Conservation (phyloP, 1,140 invertebrate genomes). For the Aphaenogaster floridana region DNA sequence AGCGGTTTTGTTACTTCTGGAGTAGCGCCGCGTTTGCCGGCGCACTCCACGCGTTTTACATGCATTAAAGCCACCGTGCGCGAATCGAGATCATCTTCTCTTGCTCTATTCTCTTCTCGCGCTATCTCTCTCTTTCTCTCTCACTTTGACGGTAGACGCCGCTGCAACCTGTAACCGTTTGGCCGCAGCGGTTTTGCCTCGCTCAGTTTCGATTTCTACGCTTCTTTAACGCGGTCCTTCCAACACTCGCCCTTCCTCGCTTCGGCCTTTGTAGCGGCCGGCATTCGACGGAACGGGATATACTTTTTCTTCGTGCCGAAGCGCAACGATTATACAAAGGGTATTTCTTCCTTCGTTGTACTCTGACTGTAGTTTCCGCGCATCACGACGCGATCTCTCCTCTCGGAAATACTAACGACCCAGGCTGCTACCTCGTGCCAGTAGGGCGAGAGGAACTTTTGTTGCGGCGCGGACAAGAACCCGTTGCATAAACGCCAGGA, state of each 20-base stretch:
- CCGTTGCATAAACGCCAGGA: constrained; percentile 51
- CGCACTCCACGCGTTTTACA: constrained; percentile 79
- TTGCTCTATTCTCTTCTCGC: constrained; percentile 4
- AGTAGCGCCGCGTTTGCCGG: constrained; percentile 70
- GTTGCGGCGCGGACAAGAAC: constrained; percentile 22
- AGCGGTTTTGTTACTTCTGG: constrained; percentile 82
- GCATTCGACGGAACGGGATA: constrained; percentile 77
- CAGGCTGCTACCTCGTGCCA: constrained; percentile 9
- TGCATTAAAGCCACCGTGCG: constrained; percentile 79
- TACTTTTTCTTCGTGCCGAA: constrained; percentile 79
- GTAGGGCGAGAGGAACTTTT: constrained; percentile 3
- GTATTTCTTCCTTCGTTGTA: constrained; percentile 67
- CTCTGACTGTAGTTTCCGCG: constrained; percentile 49
- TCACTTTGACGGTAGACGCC: constrained; percentile 46
- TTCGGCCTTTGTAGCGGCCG: constrained; percentile 63
- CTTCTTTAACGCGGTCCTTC: constrained; percentile 67
- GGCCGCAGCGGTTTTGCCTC: constrained; percentile 67
- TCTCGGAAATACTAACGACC: constrained; percentile 49
- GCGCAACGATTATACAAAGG: constrained; percentile 77
- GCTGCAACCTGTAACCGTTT: constrained; percentile 21
- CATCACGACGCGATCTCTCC: constrained; percentile 30
- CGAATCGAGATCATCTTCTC: constrained; percentile 15
- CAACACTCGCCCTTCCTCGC: constrained; percentile 71
- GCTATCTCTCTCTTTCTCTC: not conserved
- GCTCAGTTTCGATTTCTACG: constrained; percentile 78